A percentile compares a stretch with the other conserved stretches of the same genome.
These are phyloP conservation scores for Cephalopholis sonnerati DNA, from an alignment of 2,113 vertebrate genomes.

Conservation along the genomic window DNA sequence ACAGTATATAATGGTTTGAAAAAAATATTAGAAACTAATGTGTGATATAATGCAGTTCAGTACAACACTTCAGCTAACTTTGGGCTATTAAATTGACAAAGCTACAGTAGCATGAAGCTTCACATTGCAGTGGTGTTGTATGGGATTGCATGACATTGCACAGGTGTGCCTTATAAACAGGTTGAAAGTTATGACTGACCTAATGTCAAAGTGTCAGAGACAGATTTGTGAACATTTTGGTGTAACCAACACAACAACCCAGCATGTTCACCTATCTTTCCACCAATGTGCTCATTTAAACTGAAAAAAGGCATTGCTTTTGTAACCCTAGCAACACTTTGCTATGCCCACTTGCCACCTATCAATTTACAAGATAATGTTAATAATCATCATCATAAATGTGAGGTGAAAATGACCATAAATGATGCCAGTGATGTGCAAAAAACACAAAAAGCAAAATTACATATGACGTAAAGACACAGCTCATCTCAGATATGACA, in stretches of 20 bases:
- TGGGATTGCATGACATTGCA: neutral
- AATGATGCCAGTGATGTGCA: neutral
- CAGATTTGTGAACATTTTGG: neutral
- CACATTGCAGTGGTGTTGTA: neutral
- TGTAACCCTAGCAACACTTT: slow-evolving; percentile 6
- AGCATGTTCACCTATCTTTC: neutral
- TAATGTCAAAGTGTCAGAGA: neutral
- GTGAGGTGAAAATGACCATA: neutral
- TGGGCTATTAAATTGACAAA: too few relatives aligned
- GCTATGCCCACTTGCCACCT: neutral
- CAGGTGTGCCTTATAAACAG: neutral
- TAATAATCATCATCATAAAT: neutral
- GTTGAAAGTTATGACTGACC: neutral
- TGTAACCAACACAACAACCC: neutral
- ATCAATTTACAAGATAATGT: neutral
- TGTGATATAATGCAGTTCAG: neutral
- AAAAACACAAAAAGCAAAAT: neutral
- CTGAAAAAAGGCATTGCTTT: neutral
- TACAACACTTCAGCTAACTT: neutral
- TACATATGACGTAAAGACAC: neutral
- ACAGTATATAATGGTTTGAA: neutral
- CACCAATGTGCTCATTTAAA: neutral
- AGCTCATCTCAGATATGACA: neutral
- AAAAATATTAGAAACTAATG: neutral
- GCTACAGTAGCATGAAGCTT: neutral